phyloP scores from a whole-genome alignment of 2,113 vertebrate genomes.

The Boleophthalmus pectinirostris region DNA sequence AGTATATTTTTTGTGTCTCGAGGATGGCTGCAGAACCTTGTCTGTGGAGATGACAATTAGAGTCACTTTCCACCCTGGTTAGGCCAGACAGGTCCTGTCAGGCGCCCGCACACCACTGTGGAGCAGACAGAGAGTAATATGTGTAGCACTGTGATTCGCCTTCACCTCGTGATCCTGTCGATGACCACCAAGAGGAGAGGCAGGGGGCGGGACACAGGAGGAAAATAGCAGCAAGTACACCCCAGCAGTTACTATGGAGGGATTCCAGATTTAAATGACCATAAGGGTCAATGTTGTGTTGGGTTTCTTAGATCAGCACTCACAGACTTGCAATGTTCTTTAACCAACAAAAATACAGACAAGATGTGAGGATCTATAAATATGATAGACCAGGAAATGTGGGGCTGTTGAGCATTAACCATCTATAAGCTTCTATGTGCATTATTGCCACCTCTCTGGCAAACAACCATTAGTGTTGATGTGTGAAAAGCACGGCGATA shows the following conservation, averaged over 20 bases:
- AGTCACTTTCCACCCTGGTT: conserved; percentile 82
- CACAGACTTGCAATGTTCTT: conserved; percentile 49
- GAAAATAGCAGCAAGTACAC: conserved; percentile 48
- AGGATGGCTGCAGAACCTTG: conserved; percentile 78
- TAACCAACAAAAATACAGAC: conserved; percentile 59
- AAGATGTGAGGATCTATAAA: conserved; percentile 35
- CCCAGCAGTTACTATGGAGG: conserved; percentile 44
- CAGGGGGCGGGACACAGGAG: conserved; percentile 21
- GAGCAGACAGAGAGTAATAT: conserved; percentile 79
- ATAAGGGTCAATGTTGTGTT: conserved; percentile 51
- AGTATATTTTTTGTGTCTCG: conserved; percentile 78
- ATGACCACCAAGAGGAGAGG: conserved; percentile 70
- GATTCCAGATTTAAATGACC: conserved; percentile 55
- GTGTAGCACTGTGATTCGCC: conserved; percentile 72
- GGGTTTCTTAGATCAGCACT: conserved; percentile 54
- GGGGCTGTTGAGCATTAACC: conserved; percentile 33
- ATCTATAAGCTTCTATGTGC: conserved; percentile 16
- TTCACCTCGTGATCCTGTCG: conserved; percentile 73
- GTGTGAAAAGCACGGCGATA: conserved; percentile 24
- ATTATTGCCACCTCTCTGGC: conserved; percentile 49
- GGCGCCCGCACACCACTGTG: conserved; percentile 63
- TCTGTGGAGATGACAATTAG: conserved; percentile 83
- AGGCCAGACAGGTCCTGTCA: conserved; percentile 80
- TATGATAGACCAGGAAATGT: conserved; percentile 37
- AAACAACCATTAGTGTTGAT: conserved; percentile 36